phyloP scores from a whole-genome alignment of 2,888 invertebrate genomes.

The Galerucella pusilla region DNA sequence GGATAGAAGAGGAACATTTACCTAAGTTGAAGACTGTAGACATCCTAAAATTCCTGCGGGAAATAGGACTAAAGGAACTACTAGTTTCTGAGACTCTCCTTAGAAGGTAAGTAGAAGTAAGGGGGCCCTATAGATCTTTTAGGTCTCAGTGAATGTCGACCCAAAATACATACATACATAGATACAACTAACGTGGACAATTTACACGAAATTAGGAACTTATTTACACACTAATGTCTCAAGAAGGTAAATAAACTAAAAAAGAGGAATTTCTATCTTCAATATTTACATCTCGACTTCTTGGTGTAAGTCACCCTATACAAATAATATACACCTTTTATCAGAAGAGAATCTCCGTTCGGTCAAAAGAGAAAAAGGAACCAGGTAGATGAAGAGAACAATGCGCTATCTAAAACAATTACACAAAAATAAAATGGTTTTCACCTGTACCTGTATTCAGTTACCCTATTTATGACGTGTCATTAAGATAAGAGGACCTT shows the following conservation, averaged over 20 bases:
- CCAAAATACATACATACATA: too few species aligned
- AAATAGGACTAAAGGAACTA: too few species aligned
- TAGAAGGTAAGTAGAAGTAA: too few species aligned
- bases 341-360: conserved; percentile 17
- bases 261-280: not conserved
- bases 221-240: not conserved
- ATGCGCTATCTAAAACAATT: conserved; percentile 34
- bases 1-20: too few species aligned
- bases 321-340: conserved; percentile 27
- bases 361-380: conserved; percentile 18
- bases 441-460: conserved; percentile 29
- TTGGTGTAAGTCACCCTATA: conserved; percentile 22
- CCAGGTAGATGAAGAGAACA: conserved; percentile 30
- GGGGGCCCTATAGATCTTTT: too few species aligned
- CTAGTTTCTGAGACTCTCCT: too few species aligned
- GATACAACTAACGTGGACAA: not conserved
- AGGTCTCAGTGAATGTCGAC: too few species aligned
- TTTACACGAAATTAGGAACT: not conserved
- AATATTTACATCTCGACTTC: not conserved
- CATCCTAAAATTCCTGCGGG: too few species aligned
- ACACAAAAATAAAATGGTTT: conserved; percentile 34
- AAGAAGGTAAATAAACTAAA: not conserved
- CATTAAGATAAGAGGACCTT: conserved; percentile 26
- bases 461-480: conserved; percentile 26
- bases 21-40: too few species aligned